Evolutionary conservation across 2,113 vertebrate species (phyloP).

Genomic region (Haemorhous mexicanus): DNA sequence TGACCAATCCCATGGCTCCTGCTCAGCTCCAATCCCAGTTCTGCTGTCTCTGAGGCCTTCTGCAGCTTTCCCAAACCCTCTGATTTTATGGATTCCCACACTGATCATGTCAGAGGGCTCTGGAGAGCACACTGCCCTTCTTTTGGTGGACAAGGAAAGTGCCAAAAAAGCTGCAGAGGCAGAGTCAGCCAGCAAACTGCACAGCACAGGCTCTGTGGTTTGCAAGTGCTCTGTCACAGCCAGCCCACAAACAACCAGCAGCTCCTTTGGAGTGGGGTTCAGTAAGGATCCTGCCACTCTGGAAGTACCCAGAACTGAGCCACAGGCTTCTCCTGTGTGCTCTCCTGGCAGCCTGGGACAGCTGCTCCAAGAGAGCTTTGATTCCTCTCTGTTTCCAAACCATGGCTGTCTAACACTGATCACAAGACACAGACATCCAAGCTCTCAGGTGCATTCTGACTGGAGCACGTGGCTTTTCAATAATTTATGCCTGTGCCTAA

Average conservation of each 20-base stretch:
- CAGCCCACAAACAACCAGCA: neutral
- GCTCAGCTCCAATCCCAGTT: too few relatives aligned
- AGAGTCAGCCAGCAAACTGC: fast-evolving
- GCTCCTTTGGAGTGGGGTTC: neutral
- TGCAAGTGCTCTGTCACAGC: neutral
- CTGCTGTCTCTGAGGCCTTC: too few relatives aligned
- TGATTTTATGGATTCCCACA: too few relatives aligned
- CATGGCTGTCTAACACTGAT: neutral
- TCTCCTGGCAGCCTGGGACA: neutral
- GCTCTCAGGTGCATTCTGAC: neutral
- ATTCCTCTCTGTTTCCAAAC: neutral
- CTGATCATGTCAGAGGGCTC: fast-evolving
- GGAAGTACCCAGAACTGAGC: neutral
- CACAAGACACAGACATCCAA: neutral
- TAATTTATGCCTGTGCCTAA: neutral
- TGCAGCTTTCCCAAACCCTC: too few relatives aligned
- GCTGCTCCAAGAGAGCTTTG: neutral
- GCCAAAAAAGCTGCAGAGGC: neutral
- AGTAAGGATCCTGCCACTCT: neutral
- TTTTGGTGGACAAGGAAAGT: neutral
- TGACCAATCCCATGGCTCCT: too few relatives aligned
- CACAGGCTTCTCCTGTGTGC: neutral
- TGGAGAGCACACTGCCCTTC: neutral
- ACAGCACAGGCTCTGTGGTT: fast-evolving
- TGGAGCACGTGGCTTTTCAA: neutral